Evolutionary conservation across 2,797 vertebrate genomes (phyloP).

Genomic region (Lophius americanus): DNA sequence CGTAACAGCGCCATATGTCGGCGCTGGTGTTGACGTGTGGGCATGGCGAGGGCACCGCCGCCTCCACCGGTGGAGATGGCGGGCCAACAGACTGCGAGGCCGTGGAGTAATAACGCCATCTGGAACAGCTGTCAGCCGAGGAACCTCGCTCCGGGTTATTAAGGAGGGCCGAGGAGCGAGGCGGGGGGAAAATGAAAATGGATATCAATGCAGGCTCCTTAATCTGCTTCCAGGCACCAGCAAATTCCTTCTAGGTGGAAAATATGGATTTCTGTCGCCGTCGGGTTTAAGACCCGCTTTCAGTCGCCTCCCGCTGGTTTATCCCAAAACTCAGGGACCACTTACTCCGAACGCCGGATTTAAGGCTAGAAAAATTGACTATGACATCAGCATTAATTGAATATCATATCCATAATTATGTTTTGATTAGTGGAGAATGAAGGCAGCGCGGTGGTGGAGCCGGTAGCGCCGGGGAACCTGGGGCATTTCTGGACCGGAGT

Average conservation of each 20-base stretch:
- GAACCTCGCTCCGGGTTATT: slow-evolving; percentile 68
- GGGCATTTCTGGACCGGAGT: too few species aligned
- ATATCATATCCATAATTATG: too few species aligned
- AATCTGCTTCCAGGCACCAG: slow-evolving; percentile 24
- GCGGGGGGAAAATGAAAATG: slow-evolving; percentile 40
- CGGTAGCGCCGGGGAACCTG: too few species aligned
- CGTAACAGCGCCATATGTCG: slow-evolving; percentile 65
- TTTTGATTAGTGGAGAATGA: too few species aligned
- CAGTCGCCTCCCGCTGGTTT: neutral
- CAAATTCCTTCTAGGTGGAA: slow-evolving; percentile 18
- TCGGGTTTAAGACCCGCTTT: neutral
- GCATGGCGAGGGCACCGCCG: slow-evolving; percentile 38
- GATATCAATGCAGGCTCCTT: slow-evolving; percentile 34
- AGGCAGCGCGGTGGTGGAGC: too few species aligned
- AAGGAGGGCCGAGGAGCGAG: slow-evolving; percentile 42
- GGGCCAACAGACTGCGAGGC: slow-evolving; percentile 55
- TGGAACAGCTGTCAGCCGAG: slow-evolving; percentile 72
- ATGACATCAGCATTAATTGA: too few species aligned
- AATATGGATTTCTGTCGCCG: neutral
- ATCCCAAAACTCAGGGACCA: neutral
- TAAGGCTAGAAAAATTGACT: neutral
- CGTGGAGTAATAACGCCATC: slow-evolving; percentile 67
- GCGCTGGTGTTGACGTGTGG: slow-evolving; percentile 55
- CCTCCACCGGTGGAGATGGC: slow-evolving; percentile 50
- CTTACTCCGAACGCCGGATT: neutral